Evolutionary conservation across 2,888 invertebrate species (phyloP), one percentile per base, ranked within the genome.

Genomic region (Phyllotreta cruciferae): DNA sequence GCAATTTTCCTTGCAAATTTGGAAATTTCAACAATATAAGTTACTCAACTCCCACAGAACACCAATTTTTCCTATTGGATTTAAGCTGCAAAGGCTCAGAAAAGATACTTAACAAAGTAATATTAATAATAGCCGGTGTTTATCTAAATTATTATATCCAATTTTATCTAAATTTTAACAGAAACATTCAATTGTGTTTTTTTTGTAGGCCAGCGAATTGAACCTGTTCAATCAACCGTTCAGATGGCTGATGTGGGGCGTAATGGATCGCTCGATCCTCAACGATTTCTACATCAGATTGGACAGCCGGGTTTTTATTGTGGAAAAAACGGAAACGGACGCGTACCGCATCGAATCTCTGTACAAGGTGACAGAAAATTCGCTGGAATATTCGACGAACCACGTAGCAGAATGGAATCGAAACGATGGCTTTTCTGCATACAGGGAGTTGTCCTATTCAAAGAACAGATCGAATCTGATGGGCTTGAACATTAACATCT

Each of bases 401-500:
- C 7, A 55, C 9, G 61, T 74, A 7, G 62, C 64, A n/a, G 44
- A 42, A 9, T 70, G 70, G 69, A 60, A 35, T 38, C n/a, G 5
- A 3, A 11, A 56, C 42, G 7, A 63, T 42, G 63, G 64, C 14
- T 68, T 67, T 63, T 11, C 14, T 13, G 36, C 62, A 56, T 69
- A 54, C 35, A 62, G 63, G n/a, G 63, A 60, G 7, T 49, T 65
- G 34, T 55, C 56, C n/a, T 36, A 53, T n/a, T 49, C 61, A 0
- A 64, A 13, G 35, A 61, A 66, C 39, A 61, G 69, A 37, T 56
- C 60, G 9, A 42, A 69, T 49, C 53, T 80, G 14, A 71, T 73
- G 64, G 75, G 77, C 35, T 60, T 69, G 9, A 56, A 58, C 10
- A 41, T 80, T 5, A 75, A 69, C 10, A 70, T 75, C 6, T 75